Evolutionary conservation across 2,888 invertebrate species (phyloP).

Genomic region (Cartodere bifasciata): DNA sequence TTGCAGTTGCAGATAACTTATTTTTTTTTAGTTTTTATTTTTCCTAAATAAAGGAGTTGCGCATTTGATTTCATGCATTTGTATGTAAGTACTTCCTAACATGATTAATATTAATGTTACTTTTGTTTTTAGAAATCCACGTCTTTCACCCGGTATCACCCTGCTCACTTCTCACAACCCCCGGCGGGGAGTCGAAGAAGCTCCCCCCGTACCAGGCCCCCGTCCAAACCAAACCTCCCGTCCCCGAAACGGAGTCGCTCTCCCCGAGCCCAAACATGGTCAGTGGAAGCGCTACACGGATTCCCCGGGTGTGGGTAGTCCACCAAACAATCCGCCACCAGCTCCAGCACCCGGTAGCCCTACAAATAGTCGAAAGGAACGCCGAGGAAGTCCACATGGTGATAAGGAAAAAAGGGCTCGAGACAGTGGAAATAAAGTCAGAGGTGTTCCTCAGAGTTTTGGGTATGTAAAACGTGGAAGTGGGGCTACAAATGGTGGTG

Average conservation of each 20-base stretch:
- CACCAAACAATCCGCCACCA: conserved; percentile 41
- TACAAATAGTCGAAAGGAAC: conserved; percentile 32
- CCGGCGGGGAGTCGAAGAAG: conserved; percentile 43
- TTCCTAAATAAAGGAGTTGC: too few relatives aligned
- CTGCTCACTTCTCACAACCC: conserved; percentile 41
- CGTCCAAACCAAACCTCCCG: conserved; percentile 23
- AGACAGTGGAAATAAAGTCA: conserved; percentile 50
- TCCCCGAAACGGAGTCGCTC: conserved; percentile 25
- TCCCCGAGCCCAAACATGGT: conserved; percentile 25
- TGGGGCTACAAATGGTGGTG: conserved; percentile 21
- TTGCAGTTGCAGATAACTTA: too few relatives aligned
- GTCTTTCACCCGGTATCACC: too few relatives aligned
- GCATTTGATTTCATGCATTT: too few relatives aligned
- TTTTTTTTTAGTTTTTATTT: too few relatives aligned
- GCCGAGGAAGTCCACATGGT: conserved; percentile 31
- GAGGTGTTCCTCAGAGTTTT: conserved; percentile 69
- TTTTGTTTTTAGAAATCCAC: too few relatives aligned
- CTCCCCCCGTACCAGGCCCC: conserved; percentile 35
- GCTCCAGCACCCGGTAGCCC: conserved; percentile 36
- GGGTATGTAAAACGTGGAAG: conserved; percentile 67
- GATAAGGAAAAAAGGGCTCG: conserved; percentile 41
- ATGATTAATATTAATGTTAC: too few relatives aligned
- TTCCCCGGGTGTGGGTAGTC: conserved; percentile 50
- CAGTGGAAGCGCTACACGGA: conserved; percentile 55
- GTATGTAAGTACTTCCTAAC: too few relatives aligned